Evolutionary conservation across 30 jellyfish, hydroid and myxozoan species (phyloP).

Genomic region (Pseudorhiza aurosa): DNA sequence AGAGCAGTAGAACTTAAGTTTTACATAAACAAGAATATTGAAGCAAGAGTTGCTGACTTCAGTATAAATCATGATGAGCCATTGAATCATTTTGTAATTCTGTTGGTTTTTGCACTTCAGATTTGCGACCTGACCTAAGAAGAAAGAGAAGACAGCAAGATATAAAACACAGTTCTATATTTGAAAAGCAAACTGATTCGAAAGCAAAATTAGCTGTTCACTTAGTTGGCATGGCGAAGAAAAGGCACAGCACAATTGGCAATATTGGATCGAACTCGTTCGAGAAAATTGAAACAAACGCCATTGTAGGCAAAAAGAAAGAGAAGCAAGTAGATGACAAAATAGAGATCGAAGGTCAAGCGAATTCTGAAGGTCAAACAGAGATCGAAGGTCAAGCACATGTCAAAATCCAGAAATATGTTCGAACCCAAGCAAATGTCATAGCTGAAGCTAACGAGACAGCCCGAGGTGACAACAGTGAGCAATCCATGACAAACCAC

Average conservation of each 20-base stretch:
- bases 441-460: no score
- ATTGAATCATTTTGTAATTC: no score
- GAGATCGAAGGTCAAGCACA: not conserved
- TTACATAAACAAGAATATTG: no score
- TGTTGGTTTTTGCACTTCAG: not conserved
- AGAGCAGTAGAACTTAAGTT: no score
- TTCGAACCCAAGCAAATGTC: no score
- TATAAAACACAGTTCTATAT: conserved; percentile 62
- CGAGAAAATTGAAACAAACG: not conserved
- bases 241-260: not conserved
- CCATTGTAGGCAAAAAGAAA: not conserved
- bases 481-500: no score
- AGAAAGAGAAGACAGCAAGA: conserved; percentile 37
- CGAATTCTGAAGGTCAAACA: not conserved
- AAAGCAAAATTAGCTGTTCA: conserved; percentile 45
- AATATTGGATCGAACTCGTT: not conserved
- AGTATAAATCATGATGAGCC: no score
- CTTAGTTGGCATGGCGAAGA: conserved; percentile 49
- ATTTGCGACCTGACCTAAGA: conserved; percentile 69
- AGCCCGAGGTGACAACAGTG: no score
- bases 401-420: not conserved
- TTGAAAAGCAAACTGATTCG: conserved; percentile 9
- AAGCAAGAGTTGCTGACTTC: no score
- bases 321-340: not conserved
- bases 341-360: not conserved